These are phyloP conservation scores for Theocolax elegans DNA, from an alignment of 1,140 invertebrate genomes.

Conservation along the genomic window DNA sequence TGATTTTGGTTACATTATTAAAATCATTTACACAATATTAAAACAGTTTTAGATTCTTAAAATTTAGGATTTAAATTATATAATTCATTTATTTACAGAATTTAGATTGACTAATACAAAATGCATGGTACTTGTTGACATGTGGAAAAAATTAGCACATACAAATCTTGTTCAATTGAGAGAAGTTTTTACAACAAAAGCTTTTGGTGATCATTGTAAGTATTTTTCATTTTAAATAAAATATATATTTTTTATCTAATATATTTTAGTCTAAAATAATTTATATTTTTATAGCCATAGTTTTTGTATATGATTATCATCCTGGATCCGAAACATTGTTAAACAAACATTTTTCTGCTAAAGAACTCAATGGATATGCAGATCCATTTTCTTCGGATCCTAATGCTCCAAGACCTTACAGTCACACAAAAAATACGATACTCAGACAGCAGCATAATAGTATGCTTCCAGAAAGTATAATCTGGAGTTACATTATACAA, in stretches of 20 bases:
- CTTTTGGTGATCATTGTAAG: slow-evolving; percentile 95
- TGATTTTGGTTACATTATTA: too few species aligned
- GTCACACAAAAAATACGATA: slow-evolving; percentile 85
- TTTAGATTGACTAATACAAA: slow-evolving; percentile 85
- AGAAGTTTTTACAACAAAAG: slow-evolving; percentile 95
- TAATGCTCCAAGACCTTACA: slow-evolving; percentile 82
- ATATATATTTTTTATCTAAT: slow-evolving; percentile 52
- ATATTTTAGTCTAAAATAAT: not conserved
- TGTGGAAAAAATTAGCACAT: slow-evolving; percentile 94
- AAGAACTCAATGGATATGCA: slow-evolving; percentile 77
- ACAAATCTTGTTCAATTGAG: slow-evolving; percentile 91
- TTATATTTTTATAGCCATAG: slow-evolving; percentile 78
- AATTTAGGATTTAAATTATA: not conserved
- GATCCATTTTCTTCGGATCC: slow-evolving; percentile 88
- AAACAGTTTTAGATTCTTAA: too few species aligned
- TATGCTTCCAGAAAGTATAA: slow-evolving; percentile 87
- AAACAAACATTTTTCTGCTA: slow-evolving; percentile 83
- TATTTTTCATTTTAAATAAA: slow-evolving; percentile 47
- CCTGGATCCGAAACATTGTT: slow-evolving; percentile 89
- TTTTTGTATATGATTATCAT: slow-evolving; percentile 97
- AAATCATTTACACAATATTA: too few species aligned
- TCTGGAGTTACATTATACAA: slow-evolving; percentile 97
- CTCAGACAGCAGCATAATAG: slow-evolving; percentile 75
- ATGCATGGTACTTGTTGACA: slow-evolving; percentile 85
- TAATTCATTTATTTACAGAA: slow-evolving; percentile 65